phyloP scores from a whole-genome alignment of 2,888 invertebrate species.

The Alviniconcha strummeri region DNA sequence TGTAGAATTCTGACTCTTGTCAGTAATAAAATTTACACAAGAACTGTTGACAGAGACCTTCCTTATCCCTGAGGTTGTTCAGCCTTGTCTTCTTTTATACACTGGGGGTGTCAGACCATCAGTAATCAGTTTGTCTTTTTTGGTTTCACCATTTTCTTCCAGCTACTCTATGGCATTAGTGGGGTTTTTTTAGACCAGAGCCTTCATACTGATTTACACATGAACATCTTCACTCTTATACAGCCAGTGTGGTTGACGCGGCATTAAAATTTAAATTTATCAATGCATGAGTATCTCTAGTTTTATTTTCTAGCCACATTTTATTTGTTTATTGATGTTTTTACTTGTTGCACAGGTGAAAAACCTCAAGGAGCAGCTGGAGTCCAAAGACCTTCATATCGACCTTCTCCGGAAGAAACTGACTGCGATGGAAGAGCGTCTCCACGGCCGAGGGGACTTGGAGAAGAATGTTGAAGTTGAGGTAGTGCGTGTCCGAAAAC shows the following conservation, averaged over 20 bases:
- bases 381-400: slow-evolving; percentile 92
- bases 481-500: slow-evolving; percentile 76
- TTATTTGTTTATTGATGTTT: too few relatives aligned
- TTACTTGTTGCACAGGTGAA: slow-evolving; percentile 79
- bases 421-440: slow-evolving; percentile 71
- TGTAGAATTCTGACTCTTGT: background rate
- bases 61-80: too few relatives aligned
- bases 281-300: too few relatives aligned
- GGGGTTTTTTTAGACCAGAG: too few relatives aligned
- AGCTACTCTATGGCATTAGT: too few relatives aligned
- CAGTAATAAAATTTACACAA: background rate
- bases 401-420: slow-evolving; percentile 92
- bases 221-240: too few relatives aligned
- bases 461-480: slow-evolving; percentile 68
- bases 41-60: background rate
- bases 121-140: background rate
- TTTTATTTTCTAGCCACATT: too few relatives aligned
- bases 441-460: slow-evolving; percentile 64
- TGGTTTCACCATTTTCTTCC: too few relatives aligned
- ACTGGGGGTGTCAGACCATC: background rate
- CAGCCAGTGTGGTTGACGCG: too few relatives aligned
- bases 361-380: slow-evolving; percentile 90
- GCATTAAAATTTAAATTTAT: too few relatives aligned
- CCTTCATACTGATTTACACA: too few relatives aligned
- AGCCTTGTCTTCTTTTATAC: too few relatives aligned